These are phyloP conservation scores for Clarias batrachus DNA, from an alignment of 2,113 vertebrate genomes.

Conservation along the genomic window DNA sequence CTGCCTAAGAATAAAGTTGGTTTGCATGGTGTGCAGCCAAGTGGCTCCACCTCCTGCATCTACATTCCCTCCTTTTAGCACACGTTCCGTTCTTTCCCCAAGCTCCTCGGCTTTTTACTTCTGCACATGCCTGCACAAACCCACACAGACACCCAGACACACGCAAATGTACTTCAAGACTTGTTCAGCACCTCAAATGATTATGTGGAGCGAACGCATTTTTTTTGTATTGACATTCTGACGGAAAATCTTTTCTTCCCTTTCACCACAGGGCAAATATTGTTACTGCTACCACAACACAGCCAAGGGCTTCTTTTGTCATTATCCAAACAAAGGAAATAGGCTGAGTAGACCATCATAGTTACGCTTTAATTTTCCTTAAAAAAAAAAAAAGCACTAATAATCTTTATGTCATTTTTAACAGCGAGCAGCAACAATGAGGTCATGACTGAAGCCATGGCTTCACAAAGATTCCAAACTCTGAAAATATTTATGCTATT, in stretches of 20 bases:
- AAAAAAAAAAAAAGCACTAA: slow-evolving; percentile 12
- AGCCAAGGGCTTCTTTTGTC: slow-evolving; percentile 1
- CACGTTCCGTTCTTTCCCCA: slow-evolving; percentile 1
- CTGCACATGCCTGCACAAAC: neutral
- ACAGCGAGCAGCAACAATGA: slow-evolving; percentile 15
- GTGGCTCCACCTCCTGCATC: slow-evolving; percentile 23
- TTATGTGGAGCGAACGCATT: neutral
- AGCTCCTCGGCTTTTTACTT: neutral
- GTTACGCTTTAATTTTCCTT: slow-evolving; percentile 19
- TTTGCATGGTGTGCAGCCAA: slow-evolving; percentile 28
- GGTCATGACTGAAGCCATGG: neutral
- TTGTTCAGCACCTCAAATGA: neutral
- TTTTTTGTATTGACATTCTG: neutral
- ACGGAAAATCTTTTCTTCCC: neutral
- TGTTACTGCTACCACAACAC: slow-evolving; percentile 24
- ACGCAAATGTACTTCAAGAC: neutral
- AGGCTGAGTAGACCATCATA: slow-evolving; percentile 15
- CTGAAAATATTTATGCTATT: neutral
- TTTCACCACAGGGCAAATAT: slow-evolving; percentile 5
- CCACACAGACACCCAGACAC: slow-evolving; percentile 15
- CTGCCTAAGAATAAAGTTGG: slow-evolving; percentile 30
- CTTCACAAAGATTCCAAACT: neutral
- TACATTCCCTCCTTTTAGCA: slow-evolving; percentile 8
- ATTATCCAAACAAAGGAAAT: slow-evolving; percentile 36
- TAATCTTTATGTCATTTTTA: slow-evolving; percentile 32